Percentiles rank a stretch among this genome's conserved stretches.
Conservation (phyloP, 1,140 invertebrate genomes). For the Hyles vespertilio region DNA sequence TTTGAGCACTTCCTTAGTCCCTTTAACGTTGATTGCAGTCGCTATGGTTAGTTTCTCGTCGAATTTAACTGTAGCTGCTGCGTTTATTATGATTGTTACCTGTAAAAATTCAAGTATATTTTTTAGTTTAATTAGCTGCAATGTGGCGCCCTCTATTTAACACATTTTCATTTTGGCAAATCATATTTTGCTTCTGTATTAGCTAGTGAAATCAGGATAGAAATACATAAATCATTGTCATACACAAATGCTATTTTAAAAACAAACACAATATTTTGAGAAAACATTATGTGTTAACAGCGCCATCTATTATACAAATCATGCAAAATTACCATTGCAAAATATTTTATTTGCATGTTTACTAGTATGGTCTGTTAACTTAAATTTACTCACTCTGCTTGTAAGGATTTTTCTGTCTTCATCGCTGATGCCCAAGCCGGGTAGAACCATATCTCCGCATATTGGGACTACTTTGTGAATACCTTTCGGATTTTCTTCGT, state of each 20-base stretch:
- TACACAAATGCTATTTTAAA: no score
- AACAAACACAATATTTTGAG: not conserved
- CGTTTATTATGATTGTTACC: slow-evolving; percentile 89
- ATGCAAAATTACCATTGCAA: no score
- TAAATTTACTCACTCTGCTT: slow-evolving; percentile 70
- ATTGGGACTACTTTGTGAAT: slow-evolving; percentile 79
- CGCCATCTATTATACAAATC: no score
- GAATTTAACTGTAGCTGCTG: slow-evolving; percentile 91
- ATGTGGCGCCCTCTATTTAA: no score
- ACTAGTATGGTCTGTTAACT: not conserved
- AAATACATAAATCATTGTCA: no score
- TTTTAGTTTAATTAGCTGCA: no score
- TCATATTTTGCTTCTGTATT: no score
- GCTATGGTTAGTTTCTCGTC: slow-evolving; percentile 86
- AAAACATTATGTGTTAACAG: not conserved
- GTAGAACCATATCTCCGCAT: slow-evolving; percentile 80
- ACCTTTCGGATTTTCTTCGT: slow-evolving; percentile 67
- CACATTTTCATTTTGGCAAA: no score
- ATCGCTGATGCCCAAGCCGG: slow-evolving; percentile 81
- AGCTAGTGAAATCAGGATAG: no score
- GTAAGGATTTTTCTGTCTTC: slow-evolving; percentile 77
- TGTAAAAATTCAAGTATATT: slow-evolving; percentile 36
- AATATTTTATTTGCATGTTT: not conserved
- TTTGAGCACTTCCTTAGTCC: slow-evolving; percentile 79
- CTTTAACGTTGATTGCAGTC: slow-evolving; percentile 78